phyloP scores from a whole-genome alignment of 2,888 invertebrate species.

The Cerceris ruficornis region DNA sequence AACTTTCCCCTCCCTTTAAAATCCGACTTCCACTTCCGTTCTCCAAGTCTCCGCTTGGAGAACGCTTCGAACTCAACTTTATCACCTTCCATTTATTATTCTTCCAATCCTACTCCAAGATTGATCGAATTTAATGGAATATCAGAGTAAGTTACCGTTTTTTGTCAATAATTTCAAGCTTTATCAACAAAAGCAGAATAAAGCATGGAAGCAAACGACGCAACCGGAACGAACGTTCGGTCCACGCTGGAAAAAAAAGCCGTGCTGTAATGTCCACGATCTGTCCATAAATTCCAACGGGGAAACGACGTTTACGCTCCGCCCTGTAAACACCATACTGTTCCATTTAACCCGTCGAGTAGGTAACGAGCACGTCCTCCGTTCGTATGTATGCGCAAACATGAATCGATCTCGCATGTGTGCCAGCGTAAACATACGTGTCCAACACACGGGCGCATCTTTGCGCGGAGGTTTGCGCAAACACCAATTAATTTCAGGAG shows the following conservation, averaged over 20 bases:
- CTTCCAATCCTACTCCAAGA: no score
- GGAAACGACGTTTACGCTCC: slow-evolving; percentile 29
- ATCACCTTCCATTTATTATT: no score
- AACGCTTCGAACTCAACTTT: no score
- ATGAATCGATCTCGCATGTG: slow-evolving; percentile 32
- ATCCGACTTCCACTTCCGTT: no score
- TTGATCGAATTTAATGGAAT: no score
- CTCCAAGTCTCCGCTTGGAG: no score
- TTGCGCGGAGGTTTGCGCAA: slow-evolving; percentile 17
- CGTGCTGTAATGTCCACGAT: slow-evolving; percentile 13
- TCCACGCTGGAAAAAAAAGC: slow-evolving; percentile 1
- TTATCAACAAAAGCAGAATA: no score
- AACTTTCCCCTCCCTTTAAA: no score
- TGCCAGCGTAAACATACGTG: slow-evolving; percentile 23
- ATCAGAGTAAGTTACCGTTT: no score
- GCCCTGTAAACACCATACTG: slow-evolving; percentile 31
- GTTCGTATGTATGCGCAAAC: slow-evolving; percentile 20
- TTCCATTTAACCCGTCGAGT: slow-evolving; percentile 24
- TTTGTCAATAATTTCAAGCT: no score
- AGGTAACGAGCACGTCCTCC: slow-evolving; percentile 47
- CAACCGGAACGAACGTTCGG: neutral
- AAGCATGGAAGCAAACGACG: neutral
- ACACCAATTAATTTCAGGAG: slow-evolving; percentile 36
- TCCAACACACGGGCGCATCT: neutral
- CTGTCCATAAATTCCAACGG: slow-evolving; percentile 32